Evolutionary conservation across 1,140 invertebrate species (phyloP), one percentile per base, ranked within the genome.

Genomic region (Lucilia sericata): DNA sequence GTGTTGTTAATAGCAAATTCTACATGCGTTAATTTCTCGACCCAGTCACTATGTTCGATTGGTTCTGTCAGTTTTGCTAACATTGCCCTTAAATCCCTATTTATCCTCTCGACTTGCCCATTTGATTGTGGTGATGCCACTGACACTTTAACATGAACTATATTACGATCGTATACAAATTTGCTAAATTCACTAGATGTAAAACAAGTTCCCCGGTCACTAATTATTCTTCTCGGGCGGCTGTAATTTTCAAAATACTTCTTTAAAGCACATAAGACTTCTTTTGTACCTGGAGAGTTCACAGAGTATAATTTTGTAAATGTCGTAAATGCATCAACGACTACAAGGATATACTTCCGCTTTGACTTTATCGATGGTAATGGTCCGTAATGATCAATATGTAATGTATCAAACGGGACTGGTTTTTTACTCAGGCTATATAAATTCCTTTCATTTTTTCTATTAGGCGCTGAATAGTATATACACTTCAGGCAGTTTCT

Each of bases 401-500:
- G 83, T 75, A 83, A 8, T 13, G 74, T 83, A 76, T 83, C 70
- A 19, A 78, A 82, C n/a, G 19, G 88, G 87, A 8, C 88, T 87
- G 49, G 85, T 86, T 86, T 90, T 87, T 55, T 90, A 88, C 10
- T 88, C 84, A 82, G 88, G 88, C 17, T 0, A 85, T 88, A 12
- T 84, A 14, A 84, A 91, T 88, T 3, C 86, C 49, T 30, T n/a
- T 36, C 36, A 36, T 74, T 75, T 13, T 17, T n/a, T 12, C 82
- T 17, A n/a, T 25, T 21, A 34, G 55, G 25, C 14, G 82, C 25
- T 36, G 82, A 30, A 74, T 83, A 83, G 14, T 60, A 21, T 17
- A 83, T 49, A 25, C 42, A 47, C 10, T 51, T 81, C 47, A 81
- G 49, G 14, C 47, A 51, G 19, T 74, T 74, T n/a, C 49, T 81